phyloP scores from a whole-genome alignment of 2,797 vertebrate genomes.

The Gambelia wislizenii region DNA sequence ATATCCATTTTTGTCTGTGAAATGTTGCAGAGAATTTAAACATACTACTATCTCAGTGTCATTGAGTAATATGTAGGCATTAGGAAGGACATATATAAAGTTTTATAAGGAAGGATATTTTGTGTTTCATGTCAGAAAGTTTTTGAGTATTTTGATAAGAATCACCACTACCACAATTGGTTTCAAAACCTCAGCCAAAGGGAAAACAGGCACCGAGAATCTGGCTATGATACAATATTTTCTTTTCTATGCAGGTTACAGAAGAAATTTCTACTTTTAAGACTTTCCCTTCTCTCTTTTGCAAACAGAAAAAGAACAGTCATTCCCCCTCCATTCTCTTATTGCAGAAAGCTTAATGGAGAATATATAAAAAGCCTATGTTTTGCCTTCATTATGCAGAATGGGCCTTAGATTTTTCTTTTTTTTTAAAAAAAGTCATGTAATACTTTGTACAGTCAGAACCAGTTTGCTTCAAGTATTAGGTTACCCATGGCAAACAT shows the following conservation, averaged over 20 bases:
- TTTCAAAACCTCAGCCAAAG: not conserved
- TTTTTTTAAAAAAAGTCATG: slow-evolving; percentile 58
- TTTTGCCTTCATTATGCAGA: slow-evolving; percentile 56
- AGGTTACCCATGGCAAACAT: slow-evolving; percentile 49
- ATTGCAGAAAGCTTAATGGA: slow-evolving; percentile 4
- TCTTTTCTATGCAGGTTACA: not conserved
- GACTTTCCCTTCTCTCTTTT: not conserved
- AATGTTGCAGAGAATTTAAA: no score
- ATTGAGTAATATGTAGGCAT: no score
- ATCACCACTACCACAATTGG: no score
- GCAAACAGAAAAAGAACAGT: not conserved
- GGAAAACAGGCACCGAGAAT: not conserved
- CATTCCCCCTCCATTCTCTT: not conserved
- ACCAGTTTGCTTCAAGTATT: slow-evolving; percentile 45
- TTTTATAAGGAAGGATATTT: no score
- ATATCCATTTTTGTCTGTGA: no score
- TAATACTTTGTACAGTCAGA: slow-evolving; percentile 61
- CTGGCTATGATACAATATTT: not conserved
- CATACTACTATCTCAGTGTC: no score
- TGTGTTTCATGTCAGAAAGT: no score
- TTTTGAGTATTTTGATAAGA: no score
- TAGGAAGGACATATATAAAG: no score
- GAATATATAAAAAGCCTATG: slow-evolving; percentile 16
- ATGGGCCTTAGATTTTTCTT: slow-evolving; percentile 47
- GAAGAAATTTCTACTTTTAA: not conserved